A percentile compares a stretch with the other conserved stretches of the same genome.
Evolutionary conservation across 2,797 vertebrate genomes (phyloP).

Genomic region (Adrianichthys oophorus): DNA sequence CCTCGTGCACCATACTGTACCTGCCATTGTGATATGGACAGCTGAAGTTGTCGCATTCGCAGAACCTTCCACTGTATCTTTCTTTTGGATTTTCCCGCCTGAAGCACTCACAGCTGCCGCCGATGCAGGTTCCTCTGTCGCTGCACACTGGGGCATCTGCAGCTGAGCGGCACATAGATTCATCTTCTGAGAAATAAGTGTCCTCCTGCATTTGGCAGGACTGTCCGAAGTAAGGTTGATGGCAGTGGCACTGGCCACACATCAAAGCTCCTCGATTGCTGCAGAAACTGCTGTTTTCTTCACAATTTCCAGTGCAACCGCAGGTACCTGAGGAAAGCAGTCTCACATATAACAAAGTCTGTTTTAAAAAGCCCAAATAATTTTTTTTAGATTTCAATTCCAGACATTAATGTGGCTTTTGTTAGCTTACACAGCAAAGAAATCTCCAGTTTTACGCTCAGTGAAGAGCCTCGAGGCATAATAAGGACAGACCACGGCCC

Average conservation of each 20-base stretch:
- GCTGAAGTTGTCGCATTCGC: conserved; percentile 61
- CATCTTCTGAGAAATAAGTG: neutral
- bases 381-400: no score
- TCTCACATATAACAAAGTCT: neutral
- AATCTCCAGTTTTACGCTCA: conserved; percentile 40
- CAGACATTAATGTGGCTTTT: neutral
- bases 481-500: conserved; percentile 50
- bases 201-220: conserved; percentile 8
- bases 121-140: conserved; percentile 31
- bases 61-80: conserved; percentile 25
- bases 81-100: conserved; percentile 1
- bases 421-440: conserved; percentile 43
- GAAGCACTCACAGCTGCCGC: conserved; percentile 37
- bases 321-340: conserved; percentile 47
- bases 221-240: conserved; percentile 10
- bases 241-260: conserved; percentile 48
- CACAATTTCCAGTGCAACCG: conserved; percentile 21
- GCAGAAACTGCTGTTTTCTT: conserved; percentile 45
- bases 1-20: conserved; percentile 18
- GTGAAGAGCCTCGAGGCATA: conserved; percentile 37
- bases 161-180: conserved; percentile 9
- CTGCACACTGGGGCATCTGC: conserved; percentile 34
- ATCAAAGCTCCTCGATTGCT: conserved; percentile 21
- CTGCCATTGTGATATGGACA: conserved; percentile 23
- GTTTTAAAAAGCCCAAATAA: no score